These are phyloP conservation scores for Crenichthys baileyi DNA, from an alignment of 2,797 vertebrate species.

Conservation along the genomic window DNA sequence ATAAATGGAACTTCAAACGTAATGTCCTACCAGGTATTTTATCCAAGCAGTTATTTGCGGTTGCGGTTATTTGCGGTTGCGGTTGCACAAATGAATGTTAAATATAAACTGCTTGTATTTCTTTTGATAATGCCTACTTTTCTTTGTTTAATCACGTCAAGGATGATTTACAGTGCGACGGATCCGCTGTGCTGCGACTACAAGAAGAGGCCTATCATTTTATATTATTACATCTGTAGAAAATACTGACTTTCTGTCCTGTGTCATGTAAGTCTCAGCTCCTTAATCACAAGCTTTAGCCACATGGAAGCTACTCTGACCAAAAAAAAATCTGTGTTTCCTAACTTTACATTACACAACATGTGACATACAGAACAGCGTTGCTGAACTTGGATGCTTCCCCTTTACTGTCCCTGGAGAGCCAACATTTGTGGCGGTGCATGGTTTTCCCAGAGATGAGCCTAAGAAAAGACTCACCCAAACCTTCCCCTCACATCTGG, in stretches of 20 bases:
- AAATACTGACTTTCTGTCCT: conserved; percentile 72
- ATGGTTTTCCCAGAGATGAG: conserved; percentile 72
- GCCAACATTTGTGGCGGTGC: conserved; percentile 44
- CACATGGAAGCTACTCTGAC: conserved; percentile 62
- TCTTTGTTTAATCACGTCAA: conserved; percentile 29
- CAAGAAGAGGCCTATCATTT: conserved; percentile 31
- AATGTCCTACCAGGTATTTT: background rate
- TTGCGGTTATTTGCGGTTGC: background rate
- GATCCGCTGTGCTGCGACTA: conserved; percentile 47
- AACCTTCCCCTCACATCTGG: conserved; percentile 74
- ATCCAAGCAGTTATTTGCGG: background rate
- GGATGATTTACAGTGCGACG: conserved; percentile 45
- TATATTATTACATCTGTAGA: conserved; percentile 67
- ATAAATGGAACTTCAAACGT: background rate
- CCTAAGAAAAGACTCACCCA: conserved; percentile 67
- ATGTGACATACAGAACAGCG: conserved; percentile 61
- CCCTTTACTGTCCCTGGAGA: conserved; percentile 66
- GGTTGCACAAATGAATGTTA: background rate
- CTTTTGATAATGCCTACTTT: conserved; percentile 25
- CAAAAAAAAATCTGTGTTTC: conserved; percentile 61
- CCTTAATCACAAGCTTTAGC: conserved; percentile 63
- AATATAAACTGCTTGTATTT: background rate
- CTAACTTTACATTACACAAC: conserved; percentile 62
- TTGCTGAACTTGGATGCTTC: conserved; percentile 65
- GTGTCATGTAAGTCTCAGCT: conserved; percentile 53